These are phyloP conservation scores for Sarcoramphus papa DNA, from an alignment of 2,797 vertebrate genomes.

Conservation along the genomic window DNA sequence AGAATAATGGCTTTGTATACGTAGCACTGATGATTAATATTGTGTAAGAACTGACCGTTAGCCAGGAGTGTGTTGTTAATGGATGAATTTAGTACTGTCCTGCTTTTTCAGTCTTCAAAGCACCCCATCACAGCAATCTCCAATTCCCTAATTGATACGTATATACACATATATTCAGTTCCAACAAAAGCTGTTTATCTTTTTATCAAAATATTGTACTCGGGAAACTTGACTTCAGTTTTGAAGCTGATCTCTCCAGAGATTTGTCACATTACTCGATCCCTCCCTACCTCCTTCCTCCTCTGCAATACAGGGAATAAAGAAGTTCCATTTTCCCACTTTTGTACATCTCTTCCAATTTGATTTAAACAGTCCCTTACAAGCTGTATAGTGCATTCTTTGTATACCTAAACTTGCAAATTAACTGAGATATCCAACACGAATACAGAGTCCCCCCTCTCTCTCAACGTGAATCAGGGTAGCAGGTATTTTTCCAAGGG, in stretches of 20 bases:
- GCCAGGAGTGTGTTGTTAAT: background rate
- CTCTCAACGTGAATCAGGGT: too few relatives aligned
- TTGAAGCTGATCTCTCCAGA: background rate
- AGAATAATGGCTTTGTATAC: background rate
- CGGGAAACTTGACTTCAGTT: background rate
- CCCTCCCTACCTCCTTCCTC: background rate
- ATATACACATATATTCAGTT: background rate
- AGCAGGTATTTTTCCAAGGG: background rate
- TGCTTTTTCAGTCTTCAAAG: background rate
- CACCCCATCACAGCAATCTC: background rate
- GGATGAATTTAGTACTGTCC: background rate
- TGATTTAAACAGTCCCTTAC: background rate
- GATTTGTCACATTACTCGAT: background rate
- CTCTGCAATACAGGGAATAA: background rate
- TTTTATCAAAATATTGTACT: background rate
- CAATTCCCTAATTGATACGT: background rate
- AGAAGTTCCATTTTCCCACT: background rate
- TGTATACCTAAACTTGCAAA: background rate
- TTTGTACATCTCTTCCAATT: background rate
- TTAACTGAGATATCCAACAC: background rate
- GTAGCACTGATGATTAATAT: background rate
- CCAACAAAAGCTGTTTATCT: background rate
- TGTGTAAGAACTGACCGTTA: background rate
- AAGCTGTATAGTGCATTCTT: background rate
- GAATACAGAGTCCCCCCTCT: background rate